Evolutionary conservation across 2,888 invertebrate genomes (phyloP), one percentile per base, ranked within the genome.

Genomic region (Polymixis lichenea): DNA sequence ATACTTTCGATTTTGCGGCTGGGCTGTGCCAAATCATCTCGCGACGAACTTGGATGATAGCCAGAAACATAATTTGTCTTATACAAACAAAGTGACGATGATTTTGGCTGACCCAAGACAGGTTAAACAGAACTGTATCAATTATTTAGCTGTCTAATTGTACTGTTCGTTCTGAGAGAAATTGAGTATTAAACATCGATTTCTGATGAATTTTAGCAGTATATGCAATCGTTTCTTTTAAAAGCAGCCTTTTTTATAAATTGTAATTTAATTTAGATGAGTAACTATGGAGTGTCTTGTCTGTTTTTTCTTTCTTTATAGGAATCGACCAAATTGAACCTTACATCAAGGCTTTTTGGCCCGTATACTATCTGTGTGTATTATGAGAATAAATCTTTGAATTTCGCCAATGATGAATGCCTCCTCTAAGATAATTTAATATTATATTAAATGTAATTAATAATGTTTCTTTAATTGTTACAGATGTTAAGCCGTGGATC

Each of bases 401-500:
- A 28, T 32, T 53, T 22, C 9, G 22, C 51, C 22, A 46, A 5
- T 49, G 13, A 4, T 22, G 13, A 22, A 22, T 22, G 19, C 43
- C n/a, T n/a, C n/a, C n/a, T n/a, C n/a, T n/a, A n/a, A n/a, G n/a
- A n/a, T n/a, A n/a, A n/a, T n/a, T n/a, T n/a, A n/a, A n/a, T n/a
- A n/a, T n/a, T n/a, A n/a, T n/a, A n/a, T n/a, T n/a, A n/a, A n/a
- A 19, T 5, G 8, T 38, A 28, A 43, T 5, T 66, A 51, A 77
- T 49, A 17, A 25, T 8, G 2, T 0, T 0, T 56, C 78, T 74
- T 28, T 49, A 38, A 1, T 86, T 87, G 86, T 87, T 88, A 1
- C 87, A 87, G 87, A 87, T 87, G 78, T 62, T 62, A 70, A 64
- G 49, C n/a, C 13, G 19, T 25, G 38, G 13, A 58, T 38, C 25